Percentiles rank a stretch among this genome's conserved stretches.
Conservation (phyloP, 1,140 invertebrate species). For the Ptiloglossa arizonensis region DNA sequence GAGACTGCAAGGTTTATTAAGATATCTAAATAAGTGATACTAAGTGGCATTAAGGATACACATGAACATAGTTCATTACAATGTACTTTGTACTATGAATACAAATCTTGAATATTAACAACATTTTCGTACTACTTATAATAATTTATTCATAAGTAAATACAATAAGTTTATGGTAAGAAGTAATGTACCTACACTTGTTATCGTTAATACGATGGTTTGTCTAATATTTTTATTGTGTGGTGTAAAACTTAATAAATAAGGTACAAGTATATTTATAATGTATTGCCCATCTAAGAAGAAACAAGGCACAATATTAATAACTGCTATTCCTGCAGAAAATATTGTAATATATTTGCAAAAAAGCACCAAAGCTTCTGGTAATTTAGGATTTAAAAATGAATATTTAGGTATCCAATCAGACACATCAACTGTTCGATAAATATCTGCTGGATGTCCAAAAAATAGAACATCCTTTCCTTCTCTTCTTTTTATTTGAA, state of each 20-base stretch:
- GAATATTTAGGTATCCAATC: constrained; percentile 90
- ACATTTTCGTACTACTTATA: constrained; percentile 56
- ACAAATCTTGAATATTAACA: constrained; percentile 32
- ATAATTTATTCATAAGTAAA: constrained; percentile 72
- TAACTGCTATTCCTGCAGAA: constrained; percentile 93
- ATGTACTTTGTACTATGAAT: constrained; percentile 42
- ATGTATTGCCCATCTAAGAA: constrained; percentile 96
- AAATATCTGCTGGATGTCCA: constrained; percentile 89
- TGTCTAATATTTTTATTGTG: constrained; percentile 80
- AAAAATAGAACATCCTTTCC: constrained; percentile 88
- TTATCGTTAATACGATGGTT: constrained; percentile 81
- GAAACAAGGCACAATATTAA: constrained; percentile 97
- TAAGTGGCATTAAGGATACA: constrained; percentile 49
- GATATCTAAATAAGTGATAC: constrained; percentile 35
- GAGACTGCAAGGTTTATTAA: constrained; percentile 50
- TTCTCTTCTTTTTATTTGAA: constrained; percentile 86
- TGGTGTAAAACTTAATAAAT: constrained; percentile 80
- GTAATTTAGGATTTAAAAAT: constrained; percentile 86
- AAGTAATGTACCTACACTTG: constrained; percentile 82
- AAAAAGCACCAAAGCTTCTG: constrained; percentile 86
- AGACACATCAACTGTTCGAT: constrained; percentile 87
- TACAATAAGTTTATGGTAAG: constrained; percentile 78
- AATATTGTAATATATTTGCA: constrained; percentile 92
- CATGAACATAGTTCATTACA: constrained; percentile 23
- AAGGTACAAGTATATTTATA: constrained; percentile 83